Evolutionary conservation across 2,888 invertebrate species (phyloP).

Genomic region (Oscheius myriophilus): DNA sequence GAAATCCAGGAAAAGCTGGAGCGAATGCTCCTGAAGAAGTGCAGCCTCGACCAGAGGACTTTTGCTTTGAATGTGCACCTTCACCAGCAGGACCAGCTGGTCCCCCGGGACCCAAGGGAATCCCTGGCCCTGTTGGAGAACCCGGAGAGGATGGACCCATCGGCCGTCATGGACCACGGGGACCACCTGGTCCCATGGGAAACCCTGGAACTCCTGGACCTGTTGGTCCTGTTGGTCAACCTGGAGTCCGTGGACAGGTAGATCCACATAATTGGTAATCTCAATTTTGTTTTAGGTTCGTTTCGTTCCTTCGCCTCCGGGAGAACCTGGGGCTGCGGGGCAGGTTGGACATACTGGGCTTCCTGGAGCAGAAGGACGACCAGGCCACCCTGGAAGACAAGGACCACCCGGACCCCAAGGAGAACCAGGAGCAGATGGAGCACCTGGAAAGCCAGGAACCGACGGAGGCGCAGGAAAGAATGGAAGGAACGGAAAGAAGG

Average conservation of each 20-base stretch:
- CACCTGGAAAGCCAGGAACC: slow-evolving; percentile 42
- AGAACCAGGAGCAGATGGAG: slow-evolving; percentile 37
- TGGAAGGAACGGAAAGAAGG: slow-evolving; percentile 47
- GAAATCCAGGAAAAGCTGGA: slow-evolving; percentile 38
- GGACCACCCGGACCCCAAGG: slow-evolving; percentile 39
- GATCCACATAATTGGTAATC: not conserved
- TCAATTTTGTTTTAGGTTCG: slow-evolving; percentile 37
- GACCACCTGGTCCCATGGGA: slow-evolving; percentile 33
- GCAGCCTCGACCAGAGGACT: slow-evolving; percentile 44
- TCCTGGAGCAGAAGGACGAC: slow-evolving; percentile 46
- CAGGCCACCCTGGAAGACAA: slow-evolving; percentile 47
- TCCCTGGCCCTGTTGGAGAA: slow-evolving; percentile 39
- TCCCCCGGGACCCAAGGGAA: slow-evolving; percentile 36
- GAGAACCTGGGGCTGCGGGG: slow-evolving; percentile 49
- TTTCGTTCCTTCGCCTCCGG: slow-evolving; percentile 42
- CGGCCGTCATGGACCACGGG: slow-evolving; percentile 24
- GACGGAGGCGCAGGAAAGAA: slow-evolving; percentile 46
- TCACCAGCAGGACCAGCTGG: slow-evolving; percentile 36
- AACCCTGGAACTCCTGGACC: slow-evolving; percentile 45
- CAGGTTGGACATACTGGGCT: slow-evolving; percentile 46
- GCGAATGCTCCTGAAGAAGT: slow-evolving; percentile 27
- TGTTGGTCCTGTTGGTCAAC: slow-evolving; percentile 32
- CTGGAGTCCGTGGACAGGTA: slow-evolving; percentile 32
- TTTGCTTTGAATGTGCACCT: slow-evolving; percentile 52
- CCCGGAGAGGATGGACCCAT: slow-evolving; percentile 48